These are phyloP conservation scores for Plemyria rubiginata DNA, from an alignment of 2,888 invertebrate species.

Conservation along the genomic window DNA sequence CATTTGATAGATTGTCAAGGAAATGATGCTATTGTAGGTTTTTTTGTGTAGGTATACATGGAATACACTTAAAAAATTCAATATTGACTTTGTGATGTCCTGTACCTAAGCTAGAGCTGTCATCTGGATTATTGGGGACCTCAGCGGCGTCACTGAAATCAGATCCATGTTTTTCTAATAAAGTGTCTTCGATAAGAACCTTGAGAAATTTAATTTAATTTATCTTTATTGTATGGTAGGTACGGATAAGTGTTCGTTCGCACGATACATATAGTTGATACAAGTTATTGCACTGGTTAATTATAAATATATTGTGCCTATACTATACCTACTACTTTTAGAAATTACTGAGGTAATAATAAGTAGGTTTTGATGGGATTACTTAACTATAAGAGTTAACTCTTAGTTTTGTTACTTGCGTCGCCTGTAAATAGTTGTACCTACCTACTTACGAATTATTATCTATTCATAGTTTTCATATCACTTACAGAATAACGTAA, in stretches of 20 bases:
- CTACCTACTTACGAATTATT: neutral
- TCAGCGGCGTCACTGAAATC: too few relatives aligned
- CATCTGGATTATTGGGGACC: too few relatives aligned
- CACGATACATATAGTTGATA: constrained; percentile 40
- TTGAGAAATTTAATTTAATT: neutral
- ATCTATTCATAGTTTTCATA: neutral
- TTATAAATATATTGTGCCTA: constrained; percentile 82
- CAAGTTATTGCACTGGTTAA: constrained; percentile 58
- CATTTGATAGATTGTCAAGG: too few relatives aligned
- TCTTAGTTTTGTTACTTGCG: neutral
- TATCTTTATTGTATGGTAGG: neutral
- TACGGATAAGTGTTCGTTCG: constrained; percentile 35
- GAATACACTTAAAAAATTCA: too few relatives aligned
- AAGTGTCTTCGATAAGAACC: too few relatives aligned
- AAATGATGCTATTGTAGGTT: too few relatives aligned
- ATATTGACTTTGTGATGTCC: too few relatives aligned
- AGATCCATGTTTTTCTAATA: too few relatives aligned
- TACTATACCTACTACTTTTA: constrained; percentile 56
- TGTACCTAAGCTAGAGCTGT: too few relatives aligned
- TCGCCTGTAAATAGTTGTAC: constrained; percentile 11
- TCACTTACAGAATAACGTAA: neutral
- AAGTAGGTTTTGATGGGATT: constrained; percentile 5
- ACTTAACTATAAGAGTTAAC: neutral
- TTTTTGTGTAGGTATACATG: too few relatives aligned
- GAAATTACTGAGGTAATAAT: constrained; percentile 28